Conservation (phyloP, 2,888 invertebrate genomes). For the Escarpia spicata region DNA sequence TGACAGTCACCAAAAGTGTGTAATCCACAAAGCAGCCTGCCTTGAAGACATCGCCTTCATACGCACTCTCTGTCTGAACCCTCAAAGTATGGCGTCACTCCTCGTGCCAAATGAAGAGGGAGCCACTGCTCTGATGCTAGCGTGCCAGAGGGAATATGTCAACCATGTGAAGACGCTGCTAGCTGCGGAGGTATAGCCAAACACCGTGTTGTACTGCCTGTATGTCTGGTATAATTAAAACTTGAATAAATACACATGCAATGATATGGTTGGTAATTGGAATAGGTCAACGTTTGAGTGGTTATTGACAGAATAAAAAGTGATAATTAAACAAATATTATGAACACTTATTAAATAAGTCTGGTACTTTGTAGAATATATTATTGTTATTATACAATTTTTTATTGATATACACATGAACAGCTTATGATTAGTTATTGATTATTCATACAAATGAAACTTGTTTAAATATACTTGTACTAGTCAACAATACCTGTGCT, state of each 20-base stretch:
- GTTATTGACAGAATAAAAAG: not conserved
- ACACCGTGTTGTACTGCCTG: not conserved
- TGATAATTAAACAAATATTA: not conserved
- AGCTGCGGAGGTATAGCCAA: conserved; percentile 24
- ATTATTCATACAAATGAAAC: no score
- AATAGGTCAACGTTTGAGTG: not conserved
- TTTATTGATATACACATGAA: not conserved
- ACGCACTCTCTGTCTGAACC: not conserved
- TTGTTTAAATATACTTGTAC: not conserved
- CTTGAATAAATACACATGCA: not conserved
- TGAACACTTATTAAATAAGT: not conserved
- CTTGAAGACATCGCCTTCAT: not conserved
- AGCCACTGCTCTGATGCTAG: conserved; percentile 37
- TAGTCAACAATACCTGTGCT: not conserved
- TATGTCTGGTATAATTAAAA: not conserved
- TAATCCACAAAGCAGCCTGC: conserved; percentile 29
- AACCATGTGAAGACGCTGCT: conserved; percentile 33
- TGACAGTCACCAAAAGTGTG: conserved; percentile 25
- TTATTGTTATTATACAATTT: not conserved
- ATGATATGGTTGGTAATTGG: not conserved
- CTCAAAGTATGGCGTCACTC: not conserved
- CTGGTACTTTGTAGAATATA: not conserved
- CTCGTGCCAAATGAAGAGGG: conserved; percentile 35
- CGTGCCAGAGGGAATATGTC: conserved; percentile 31
- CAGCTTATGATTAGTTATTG: no score